Evolutionary conservation across 2,888 invertebrate species (phyloP), one percentile per base, ranked within the genome.

Genomic region (Gasteruption jaculator): DNA sequence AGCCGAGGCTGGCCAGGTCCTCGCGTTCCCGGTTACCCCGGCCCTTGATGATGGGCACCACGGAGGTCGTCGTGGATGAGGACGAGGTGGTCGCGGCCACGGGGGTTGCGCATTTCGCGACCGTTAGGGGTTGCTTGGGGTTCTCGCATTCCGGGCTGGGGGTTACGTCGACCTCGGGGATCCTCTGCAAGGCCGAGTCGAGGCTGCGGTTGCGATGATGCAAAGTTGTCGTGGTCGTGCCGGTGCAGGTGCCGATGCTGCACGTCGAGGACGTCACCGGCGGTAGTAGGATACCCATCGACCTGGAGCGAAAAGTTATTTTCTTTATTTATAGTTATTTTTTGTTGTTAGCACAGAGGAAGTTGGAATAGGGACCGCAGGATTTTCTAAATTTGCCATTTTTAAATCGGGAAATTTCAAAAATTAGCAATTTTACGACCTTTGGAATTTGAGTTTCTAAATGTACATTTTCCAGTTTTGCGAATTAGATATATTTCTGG

Each of bases 141-240:
- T 67, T 61, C 51, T 78, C 78, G 58, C 77, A 77, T 68, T 80
- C 80, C 19, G 81, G 80, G 58, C 78, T 79, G n/a, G 80, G 79
- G 10, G 78, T 79, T 7, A 79, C 76, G 74, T 86, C 84, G 64
- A 85, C 89, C 77, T 91, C 91, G 46, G 91, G 91, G 67, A 91
- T 91, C 71, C 88, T 78, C 71, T 91, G 91, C 51, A 91, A 77
- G 46, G 90, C 91, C 43, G 91, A 91, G 71, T 92, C 91, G 70
- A 91, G 75, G 67, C 91, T 91, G 53, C 91, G 82, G 76, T 91
- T 91, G 59, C 91, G 81, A 73, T 91, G 91, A 51, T 74, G 74
- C 30, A 68, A 57, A 43, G 73, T 73, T 49, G 66, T 56, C 12
- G 74, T 72, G 16, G 72, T 72, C 38, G 73, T 72, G n/a, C n/a